Base-by-base conservation (phyloP, 1,140 invertebrate species). In the Hylyphantes graminicola region DNA sequence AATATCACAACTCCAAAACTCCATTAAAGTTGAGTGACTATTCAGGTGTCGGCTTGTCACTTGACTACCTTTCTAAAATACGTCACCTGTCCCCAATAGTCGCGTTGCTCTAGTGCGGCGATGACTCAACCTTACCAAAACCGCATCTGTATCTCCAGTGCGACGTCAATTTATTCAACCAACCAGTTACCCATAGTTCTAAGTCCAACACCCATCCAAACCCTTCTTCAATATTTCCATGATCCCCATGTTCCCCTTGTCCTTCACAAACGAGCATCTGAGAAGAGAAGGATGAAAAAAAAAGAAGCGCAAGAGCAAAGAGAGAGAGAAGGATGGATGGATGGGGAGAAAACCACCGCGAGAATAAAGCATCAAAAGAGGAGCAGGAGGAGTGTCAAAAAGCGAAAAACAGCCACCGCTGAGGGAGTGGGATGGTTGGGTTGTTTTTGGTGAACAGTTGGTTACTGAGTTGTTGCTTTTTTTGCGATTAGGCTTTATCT, bases 311-410 rank as follows among this genome's bases (percentile, higher is more conserved):
- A 61, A 78, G 76, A 65, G 75, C 19, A 61, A 76, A 21, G 63
- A 67, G 35, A 35, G 35, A 35, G 35, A 35, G 10, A 21, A n/a
- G n/a, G 11, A 21, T 6, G 64, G 64, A 11, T n/a, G 11, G 35
- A 35, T 9, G 15, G 21, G 63, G 35, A 55, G 61, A 74, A 75
- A 83, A 74, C 80, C 80, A 67, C 70, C 59, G 61, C 50, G 70
- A n/a, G 74, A 81, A 81, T 81, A 81, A 81, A 81, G 68, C 79
- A 81, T 81, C 79, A 73, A 81, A 81, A 83, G 51, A 75, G 80
- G 19, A 61, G 54, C 12, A 17, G 53, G 67, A 70, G 63, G 79
- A 83, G 70, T 75, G 80, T 75, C 80, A 83, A 83, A 83, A 83
- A 83, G 72, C 72, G 63, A 81, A 81, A 81, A 81, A 70, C 67